A percentile compares a stretch with the other conserved stretches of the same genome.
phyloP scores from a whole-genome alignment of 92 coral and sea anemone species.

The Phymanthus crucifer region DNA sequence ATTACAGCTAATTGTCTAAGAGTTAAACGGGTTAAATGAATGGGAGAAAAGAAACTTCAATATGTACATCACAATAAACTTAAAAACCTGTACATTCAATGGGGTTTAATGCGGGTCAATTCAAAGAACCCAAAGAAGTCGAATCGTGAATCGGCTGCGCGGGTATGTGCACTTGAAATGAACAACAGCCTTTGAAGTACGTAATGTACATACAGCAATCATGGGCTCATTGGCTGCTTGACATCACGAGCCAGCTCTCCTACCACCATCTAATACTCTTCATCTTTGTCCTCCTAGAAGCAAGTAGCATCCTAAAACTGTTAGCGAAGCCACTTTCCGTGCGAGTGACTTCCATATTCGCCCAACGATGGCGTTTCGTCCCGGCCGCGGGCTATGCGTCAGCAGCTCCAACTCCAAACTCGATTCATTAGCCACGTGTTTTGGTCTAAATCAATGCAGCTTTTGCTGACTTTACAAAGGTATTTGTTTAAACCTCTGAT shows the following conservation, averaged over 20 bases:
- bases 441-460: conserved; percentile 23
- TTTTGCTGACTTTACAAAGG: conserved; percentile 37
- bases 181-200: neutral
- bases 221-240: neutral
- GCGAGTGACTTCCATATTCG: conserved; percentile 26
- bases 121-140: neutral
- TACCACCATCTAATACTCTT: neutral
- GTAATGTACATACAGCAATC: neutral
- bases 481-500: conserved; percentile 45
- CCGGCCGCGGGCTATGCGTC: conserved; percentile 46
- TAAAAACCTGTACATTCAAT: neutral
- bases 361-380: conserved; percentile 10
- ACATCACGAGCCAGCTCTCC: neutral
- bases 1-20: neutral
- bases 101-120: neutral
- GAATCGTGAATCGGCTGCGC: neutral
- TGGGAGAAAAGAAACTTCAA: neutral
- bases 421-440: conserved; percentile 42
- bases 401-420: neutral
- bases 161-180: neutral
- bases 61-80: neutral
- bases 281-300: neutral
- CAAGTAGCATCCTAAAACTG: neutral
- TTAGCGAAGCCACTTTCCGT: neutral
- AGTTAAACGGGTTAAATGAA: neutral